phyloP scores from a whole-genome alignment of 2,888 invertebrate species.

The Germaria angustata region DNA sequence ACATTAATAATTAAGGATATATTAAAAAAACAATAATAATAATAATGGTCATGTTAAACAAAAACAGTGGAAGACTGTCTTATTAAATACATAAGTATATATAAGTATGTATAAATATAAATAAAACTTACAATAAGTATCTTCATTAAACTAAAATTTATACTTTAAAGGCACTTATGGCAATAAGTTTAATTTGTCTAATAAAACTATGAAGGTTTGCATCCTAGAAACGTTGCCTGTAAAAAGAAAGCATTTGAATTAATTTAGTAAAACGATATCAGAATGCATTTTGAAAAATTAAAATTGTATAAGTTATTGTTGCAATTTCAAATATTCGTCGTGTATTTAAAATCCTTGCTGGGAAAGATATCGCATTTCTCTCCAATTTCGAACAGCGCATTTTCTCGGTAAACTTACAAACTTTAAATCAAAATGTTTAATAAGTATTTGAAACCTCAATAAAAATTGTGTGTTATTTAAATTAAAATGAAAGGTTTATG shows the following conservation, averaged over 20 bases:
- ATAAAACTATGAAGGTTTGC: not conserved
- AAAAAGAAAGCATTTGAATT: constrained; percentile 48
- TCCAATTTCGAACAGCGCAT: too few species aligned
- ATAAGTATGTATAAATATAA: not conserved
- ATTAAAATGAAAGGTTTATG: not conserved
- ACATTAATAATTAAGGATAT: too few species aligned
- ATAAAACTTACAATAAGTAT: constrained; percentile 1
- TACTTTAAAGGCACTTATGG: constrained; percentile 16
- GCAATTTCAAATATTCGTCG: too few species aligned
- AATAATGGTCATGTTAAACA: not conserved
- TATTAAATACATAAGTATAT: constrained; percentile 4
- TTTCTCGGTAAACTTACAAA: not conserved
- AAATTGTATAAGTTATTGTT: not conserved
- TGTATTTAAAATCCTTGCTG: too few species aligned
- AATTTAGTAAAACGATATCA: constrained; percentile 25
- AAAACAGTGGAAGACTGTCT: constrained; percentile 34
- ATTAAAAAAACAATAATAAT: too few species aligned
- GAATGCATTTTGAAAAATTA: not conserved
- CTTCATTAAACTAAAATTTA: not conserved
- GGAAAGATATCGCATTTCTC: too few species aligned
- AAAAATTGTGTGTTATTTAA: not conserved
- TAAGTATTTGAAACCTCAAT: not conserved
- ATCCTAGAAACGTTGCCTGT: constrained; percentile 58
- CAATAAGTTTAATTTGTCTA: not conserved
- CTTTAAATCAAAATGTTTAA: not conserved